Conservation (phyloP, 92 coral and sea anemone species). For the Palythoa heliodiscus region DNA sequence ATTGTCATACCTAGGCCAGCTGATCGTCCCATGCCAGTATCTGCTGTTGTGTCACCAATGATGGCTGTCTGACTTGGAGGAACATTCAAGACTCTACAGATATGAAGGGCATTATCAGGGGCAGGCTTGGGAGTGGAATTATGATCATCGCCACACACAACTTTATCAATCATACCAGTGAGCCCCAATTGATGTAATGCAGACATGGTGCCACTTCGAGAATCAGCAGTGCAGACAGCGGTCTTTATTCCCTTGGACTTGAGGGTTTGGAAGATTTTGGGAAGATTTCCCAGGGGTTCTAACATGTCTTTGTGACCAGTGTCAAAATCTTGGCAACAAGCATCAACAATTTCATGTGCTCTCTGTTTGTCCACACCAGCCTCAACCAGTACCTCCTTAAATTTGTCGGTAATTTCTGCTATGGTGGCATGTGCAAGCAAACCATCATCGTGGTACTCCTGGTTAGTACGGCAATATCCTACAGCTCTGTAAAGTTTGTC, state of each 20-base stretch:
- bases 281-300: conserved; percentile 81
- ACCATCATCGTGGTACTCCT: conserved; percentile 74
- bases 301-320: conserved; percentile 73
- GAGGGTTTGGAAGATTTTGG: conserved; percentile 72
- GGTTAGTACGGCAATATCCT: conserved; percentile 84
- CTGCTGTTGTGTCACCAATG: conserved; percentile 93
- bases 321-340: conserved; percentile 79
- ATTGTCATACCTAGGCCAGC: conserved; percentile 91
- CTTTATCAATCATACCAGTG: conserved; percentile 69
- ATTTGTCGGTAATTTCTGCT: conserved; percentile 80
- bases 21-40: conserved; percentile 90
- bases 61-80: conserved; percentile 76
- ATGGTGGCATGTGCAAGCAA: conserved; percentile 93
- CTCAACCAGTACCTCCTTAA: conserved; percentile 76
- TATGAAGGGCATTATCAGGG: conserved; percentile 89
- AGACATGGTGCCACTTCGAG: conserved; percentile 85
- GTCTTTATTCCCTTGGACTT: conserved; percentile 82
- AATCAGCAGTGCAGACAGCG: conserved; percentile 92
- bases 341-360: conserved; percentile 70
- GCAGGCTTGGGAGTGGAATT: conserved; percentile 89
- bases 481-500: conserved; percentile 76
- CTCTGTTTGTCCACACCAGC: conserved; percentile 60
- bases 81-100: conserved; percentile 77
- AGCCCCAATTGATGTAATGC: conserved; percentile 85
- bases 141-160: conserved; percentile 89